Conservation (phyloP, 2,888 invertebrate genomes). For the Cheilosia vulpina region DNA sequence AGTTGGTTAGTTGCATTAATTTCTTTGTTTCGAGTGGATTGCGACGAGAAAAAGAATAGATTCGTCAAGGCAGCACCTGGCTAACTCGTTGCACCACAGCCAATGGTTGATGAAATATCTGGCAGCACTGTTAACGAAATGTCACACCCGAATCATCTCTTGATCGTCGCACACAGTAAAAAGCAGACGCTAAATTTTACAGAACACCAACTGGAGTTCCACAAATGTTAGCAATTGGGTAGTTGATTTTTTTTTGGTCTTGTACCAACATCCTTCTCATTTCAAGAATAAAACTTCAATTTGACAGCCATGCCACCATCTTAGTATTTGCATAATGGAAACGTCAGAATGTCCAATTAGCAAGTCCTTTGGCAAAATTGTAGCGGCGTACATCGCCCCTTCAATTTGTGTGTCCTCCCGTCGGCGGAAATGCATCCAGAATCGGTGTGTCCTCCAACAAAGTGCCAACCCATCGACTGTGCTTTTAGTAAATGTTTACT, state of each 20-base stretch:
- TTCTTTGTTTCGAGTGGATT: no score
- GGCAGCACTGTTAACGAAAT: no score
- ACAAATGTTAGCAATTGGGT: not conserved
- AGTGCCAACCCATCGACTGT: slow-evolving; percentile 24
- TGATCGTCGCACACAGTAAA: no score
- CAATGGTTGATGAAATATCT: no score
- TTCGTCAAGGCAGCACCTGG: no score
- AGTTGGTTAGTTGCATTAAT: no score
- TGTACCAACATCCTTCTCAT: not conserved
- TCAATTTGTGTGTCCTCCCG: not conserved
- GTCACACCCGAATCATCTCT: no score
- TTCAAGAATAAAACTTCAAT: not conserved
- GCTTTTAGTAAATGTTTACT: slow-evolving; percentile 60
- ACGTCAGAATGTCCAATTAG: slow-evolving; percentile 49
- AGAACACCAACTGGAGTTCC: not conserved
- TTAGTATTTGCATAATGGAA: slow-evolving; percentile 12
- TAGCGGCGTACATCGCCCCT: not conserved
- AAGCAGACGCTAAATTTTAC: no score
- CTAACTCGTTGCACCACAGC: no score
- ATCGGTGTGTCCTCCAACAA: not conserved
- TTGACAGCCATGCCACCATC: not conserved
- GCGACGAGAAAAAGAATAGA: no score
- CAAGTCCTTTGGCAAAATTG: not conserved
- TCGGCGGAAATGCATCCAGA: slow-evolving; percentile 30
- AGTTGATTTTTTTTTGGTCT: not conserved